phyloP scores from a whole-genome alignment of 2,888 invertebrate species.

The Dryobota labecula region DNA sequence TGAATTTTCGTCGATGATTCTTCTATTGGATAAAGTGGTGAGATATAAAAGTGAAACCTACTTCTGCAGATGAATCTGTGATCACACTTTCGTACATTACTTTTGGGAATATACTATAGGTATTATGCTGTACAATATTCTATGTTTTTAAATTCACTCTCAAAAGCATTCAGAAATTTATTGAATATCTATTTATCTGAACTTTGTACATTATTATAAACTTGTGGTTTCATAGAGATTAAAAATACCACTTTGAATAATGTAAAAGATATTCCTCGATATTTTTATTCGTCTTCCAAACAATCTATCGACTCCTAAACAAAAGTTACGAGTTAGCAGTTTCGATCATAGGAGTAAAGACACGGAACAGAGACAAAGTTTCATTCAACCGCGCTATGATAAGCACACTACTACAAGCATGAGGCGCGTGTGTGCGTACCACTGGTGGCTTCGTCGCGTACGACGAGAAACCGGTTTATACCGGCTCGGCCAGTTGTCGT shows the following conservation, averaged over 20 bases:
- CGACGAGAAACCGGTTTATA: no score
- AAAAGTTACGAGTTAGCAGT: slow-evolving; percentile 23
- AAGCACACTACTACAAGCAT: no score
- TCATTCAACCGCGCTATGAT: no score
- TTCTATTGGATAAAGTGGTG: not conserved
- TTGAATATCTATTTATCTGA: not conserved
- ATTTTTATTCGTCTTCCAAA: slow-evolving; percentile 5
- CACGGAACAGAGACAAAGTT: no score
- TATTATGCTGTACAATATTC: not conserved
- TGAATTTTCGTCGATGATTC: not conserved
- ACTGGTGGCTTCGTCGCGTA: no score
- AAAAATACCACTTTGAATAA: not conserved
- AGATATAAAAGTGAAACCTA: not conserved
- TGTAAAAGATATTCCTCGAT: not conserved
- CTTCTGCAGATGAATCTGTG: no score
- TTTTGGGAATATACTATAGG: not conserved
- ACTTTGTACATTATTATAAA: not conserved
- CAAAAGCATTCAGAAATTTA: not conserved
- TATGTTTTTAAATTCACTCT: not conserved
- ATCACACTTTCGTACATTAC: not conserved
- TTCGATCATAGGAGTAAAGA: no score
- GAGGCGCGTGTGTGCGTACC: no score
- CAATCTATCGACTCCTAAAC: not conserved
- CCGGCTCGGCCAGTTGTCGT: no score
- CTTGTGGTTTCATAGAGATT: not conserved